Evolutionary conservation across 2,888 invertebrate species (phyloP), one percentile per base, ranked within the genome.

Genomic region (Drosophila falleni): DNA sequence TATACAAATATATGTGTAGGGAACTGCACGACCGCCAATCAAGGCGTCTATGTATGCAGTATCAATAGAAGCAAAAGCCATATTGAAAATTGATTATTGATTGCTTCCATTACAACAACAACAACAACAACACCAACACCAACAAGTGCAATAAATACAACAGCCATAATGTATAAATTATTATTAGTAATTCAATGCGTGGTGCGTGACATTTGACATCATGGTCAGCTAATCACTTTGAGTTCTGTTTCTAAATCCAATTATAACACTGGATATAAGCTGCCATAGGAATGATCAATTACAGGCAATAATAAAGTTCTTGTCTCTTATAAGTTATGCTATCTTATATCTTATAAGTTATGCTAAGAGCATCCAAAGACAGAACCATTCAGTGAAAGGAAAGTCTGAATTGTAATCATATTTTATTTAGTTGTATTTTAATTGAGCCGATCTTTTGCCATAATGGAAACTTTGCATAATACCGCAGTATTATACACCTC

Each of bases 51-150:
- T 53, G 65, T 55, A 67, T 53, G 65, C 53, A 54, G 8, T 19
- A 10, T 33, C 33, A 49, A 66, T 62, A 64, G 65, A 69, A 46
- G 59, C 35, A 71, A 51, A 79, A 56, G 55, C 71, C 47, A 47
- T 77, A 81, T 78, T 78, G 69, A 53, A 87, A 87, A 81, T 87
- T 80, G 71, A 81, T 85, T 85, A 81, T 87, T 85, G 85, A 85
- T 85, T 69, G 58, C 54, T 58, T 53, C 33, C 55, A 69, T 68
- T 67, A 39, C 29, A 62, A 41, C 41, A 62, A 71, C 51, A 53
- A 33, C 47, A 63, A 53, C 63, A 35, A 51, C 1, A 19, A 19
- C 19, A 19, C 19, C 1, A 19, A 19, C 19, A 19, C 19, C 50
- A 29, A 9, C 31, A 31, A 31, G 8, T 8, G 31, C 2, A 51